Evolutionary conservation across 2,113 vertebrate species (phyloP).

Genomic region (Microcebus murinus): DNA sequence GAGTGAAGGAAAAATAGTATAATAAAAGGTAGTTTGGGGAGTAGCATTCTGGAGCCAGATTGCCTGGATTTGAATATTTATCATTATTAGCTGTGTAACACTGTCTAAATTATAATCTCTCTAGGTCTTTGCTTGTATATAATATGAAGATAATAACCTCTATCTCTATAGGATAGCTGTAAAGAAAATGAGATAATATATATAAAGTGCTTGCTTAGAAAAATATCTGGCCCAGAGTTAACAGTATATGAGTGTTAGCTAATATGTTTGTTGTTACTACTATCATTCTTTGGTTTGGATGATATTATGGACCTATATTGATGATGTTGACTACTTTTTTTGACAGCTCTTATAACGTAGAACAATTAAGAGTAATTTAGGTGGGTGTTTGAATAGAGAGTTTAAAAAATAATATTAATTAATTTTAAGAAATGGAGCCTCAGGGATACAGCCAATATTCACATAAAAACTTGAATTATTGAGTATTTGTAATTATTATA

Average conservation of each 20-base stretch:
- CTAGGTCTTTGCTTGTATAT: neutral
- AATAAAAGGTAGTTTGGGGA: neutral
- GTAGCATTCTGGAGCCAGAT: neutral
- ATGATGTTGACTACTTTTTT: neutral
- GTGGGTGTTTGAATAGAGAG: neutral
- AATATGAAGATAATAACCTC: constrained; percentile 27
- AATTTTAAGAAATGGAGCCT: neutral
- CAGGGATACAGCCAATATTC: neutral
- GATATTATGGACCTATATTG: constrained; percentile 13
- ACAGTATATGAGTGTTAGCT: neutral
- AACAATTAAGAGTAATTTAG: constrained; percentile 30
- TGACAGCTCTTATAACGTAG: constrained; percentile 45
- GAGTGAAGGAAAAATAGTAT: neutral
- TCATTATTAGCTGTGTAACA: neutral
- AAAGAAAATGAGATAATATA: constrained; percentile 16
- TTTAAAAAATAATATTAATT: neutral
- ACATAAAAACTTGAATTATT: neutral
- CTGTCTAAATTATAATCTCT: neutral
- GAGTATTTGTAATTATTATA: neutral
- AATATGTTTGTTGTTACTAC: neutral
- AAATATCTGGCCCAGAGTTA: neutral
- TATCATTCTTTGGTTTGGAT: neutral
- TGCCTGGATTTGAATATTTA: constrained; percentile 2
- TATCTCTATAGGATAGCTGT: neutral
- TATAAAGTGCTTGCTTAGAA: constrained; percentile 11